These are phyloP conservation scores for Myotis brandtii DNA, from an alignment of 2,113 vertebrate species.

Conservation along the genomic window DNA sequence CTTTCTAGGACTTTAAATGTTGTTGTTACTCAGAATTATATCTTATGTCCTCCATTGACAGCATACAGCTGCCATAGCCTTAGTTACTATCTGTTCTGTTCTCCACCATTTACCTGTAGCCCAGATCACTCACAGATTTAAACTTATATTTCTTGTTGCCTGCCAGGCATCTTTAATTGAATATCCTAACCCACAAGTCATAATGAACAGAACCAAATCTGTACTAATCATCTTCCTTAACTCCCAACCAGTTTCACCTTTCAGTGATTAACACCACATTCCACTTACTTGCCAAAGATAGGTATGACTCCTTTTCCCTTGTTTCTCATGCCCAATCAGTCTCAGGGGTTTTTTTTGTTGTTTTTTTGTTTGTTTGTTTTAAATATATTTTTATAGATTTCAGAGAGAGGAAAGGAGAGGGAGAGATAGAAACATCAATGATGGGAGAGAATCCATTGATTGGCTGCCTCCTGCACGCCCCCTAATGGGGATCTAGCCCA, in stretches of 20 bases:
- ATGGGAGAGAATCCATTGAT: too few relatives aligned
- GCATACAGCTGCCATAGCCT: not conserved
- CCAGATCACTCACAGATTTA: not conserved
- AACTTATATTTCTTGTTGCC: not conserved
- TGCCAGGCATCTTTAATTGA: not conserved
- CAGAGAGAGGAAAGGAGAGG: too few relatives aligned
- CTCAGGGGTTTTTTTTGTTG: too few relatives aligned
- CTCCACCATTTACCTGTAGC: not conserved
- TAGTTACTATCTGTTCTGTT: not conserved
- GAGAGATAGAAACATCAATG: too few relatives aligned
- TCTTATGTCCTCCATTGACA: not conserved
- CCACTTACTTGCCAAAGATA: not conserved
- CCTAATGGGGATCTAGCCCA: too few relatives aligned
- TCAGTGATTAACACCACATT: not conserved
- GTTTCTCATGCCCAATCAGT: not conserved
- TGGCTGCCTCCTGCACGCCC: too few relatives aligned
- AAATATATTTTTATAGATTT: too few relatives aligned
- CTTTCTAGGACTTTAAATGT: not conserved
- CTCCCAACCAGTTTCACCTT: not conserved
- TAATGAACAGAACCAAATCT: not conserved
- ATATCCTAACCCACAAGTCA: not conserved
- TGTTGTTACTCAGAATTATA: not conserved
- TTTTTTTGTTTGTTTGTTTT: too few relatives aligned
- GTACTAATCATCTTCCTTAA: not conserved
- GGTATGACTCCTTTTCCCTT: not conserved